Percentiles rank a stretch among this genome's conserved stretches.
phyloP scores from a whole-genome alignment of 1,140 invertebrate genomes.

The Chrysoperla carnea region DNA sequence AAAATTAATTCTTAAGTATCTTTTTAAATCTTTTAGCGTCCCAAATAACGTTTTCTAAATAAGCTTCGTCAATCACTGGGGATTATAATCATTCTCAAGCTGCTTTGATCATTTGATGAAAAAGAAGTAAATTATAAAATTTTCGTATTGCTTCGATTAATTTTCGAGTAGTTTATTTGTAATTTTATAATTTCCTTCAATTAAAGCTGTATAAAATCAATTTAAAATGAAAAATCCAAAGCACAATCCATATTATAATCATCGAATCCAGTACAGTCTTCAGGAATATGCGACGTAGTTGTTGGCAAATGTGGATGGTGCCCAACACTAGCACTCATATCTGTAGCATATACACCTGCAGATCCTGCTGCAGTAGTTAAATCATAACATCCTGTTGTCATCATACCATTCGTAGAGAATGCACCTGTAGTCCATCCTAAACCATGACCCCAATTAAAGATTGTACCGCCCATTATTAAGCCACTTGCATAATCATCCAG shows the following conservation, averaged over 20 bases:
- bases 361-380: neutral
- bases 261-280: conserved; percentile 17
- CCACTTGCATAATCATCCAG: conserved; percentile 12
- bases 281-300: conserved; percentile 13
- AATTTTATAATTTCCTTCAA: too few relatives aligned
- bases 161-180: too few relatives aligned
- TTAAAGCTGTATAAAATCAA: too few relatives aligned
- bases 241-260: conserved; percentile 17
- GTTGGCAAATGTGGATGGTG: neutral
- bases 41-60: too few relatives aligned
- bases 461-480: conserved; percentile 15
- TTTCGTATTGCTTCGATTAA: too few relatives aligned
- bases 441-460: conserved; percentile 20
- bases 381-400: conserved; percentile 6
- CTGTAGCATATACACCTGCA: neutral
- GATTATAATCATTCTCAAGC: too few relatives aligned
- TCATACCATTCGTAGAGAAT: conserved; percentile 7
- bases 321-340: conserved; percentile 3
- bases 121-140: too few relatives aligned
- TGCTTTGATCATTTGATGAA: too few relatives aligned
- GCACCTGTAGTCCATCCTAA: conserved; percentile 18
- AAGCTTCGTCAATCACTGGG: too few relatives aligned
- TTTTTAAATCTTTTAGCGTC: too few relatives aligned
- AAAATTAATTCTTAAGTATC: too few relatives aligned
- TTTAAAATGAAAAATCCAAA: conserved; percentile 20